Base-by-base conservation (phyloP, 2,888 invertebrate species). In the Lithophane ornitopus region DNA sequence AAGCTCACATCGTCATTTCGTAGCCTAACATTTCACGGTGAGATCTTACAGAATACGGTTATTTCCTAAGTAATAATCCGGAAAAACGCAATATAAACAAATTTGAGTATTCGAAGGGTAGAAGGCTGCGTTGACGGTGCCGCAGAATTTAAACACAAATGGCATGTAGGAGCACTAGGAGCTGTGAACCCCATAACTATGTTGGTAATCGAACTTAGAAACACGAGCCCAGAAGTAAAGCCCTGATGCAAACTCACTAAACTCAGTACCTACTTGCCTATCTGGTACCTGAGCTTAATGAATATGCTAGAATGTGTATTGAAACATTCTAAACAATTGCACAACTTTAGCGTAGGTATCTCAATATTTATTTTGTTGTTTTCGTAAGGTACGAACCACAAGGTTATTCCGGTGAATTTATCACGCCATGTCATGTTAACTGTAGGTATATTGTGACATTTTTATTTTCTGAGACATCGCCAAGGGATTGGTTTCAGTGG, bases 351-450 rank as follows among this genome's bases (percentile, higher is more conserved):
- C 3, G 52, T 46, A 41, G 8, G 16, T 70, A 61, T 54, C 28
- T 62, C 69, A 74, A 71, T 81, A 74, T 83, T 80, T 84, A 41
- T 80, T 80, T 56, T 77, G 68, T 71, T 14, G 19, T 73, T 70
- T 76, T 80, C 52, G 70, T 74, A 61, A 69, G 59, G n/a, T 62
- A 70, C 54, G 7, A 26, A 70, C 39, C 16, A 46, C 82, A 83
- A 82, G 73, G 73, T 80, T 59, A 68, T 58, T 68, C 16, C 39
- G 54, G 56, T 76, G 59, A 70, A 80, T 80, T 76, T 70, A 63
- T 76, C 54, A 70, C 63, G 19, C 34, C 6, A 34, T 34, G 34
- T 49, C 49, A 58, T 56, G 52, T 34, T 56, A 49, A 67, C 34
- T 59, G 11, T 56, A 46, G 4, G 9, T 59, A 28, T 56, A n/a